Percentiles rank a stretch among this genome's conserved stretches.
Conservation (phyloP, 1,140 invertebrate genomes). For the Callitettix versicolor region DNA sequence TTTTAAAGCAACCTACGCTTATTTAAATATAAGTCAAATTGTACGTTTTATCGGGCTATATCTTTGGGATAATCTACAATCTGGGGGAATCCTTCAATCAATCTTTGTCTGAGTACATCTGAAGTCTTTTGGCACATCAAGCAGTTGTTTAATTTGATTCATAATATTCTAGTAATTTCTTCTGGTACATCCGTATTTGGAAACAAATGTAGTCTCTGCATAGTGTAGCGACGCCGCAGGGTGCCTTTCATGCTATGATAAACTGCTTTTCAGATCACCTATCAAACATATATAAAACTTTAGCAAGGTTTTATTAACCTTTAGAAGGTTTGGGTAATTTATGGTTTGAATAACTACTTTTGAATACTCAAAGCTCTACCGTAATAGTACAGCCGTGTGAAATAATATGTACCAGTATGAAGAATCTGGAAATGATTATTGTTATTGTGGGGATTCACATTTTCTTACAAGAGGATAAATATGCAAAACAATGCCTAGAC, state of each 20-base stretch:
- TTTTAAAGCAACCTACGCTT: no score
- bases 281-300: conserved; percentile 26
- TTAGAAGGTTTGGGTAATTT: no score
- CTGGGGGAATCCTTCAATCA: conserved; percentile 68
- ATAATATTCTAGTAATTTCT: conserved; percentile 68
- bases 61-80: conserved; percentile 74
- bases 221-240: conserved; percentile 62
- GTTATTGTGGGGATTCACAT: no score
- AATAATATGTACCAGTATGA: no score
- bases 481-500: no score
- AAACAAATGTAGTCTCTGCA: conserved; percentile 78
- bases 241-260: conserved; percentile 65
- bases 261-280: conserved; percentile 79
- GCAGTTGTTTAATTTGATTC: conserved; percentile 72
- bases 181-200: conserved; percentile 66
- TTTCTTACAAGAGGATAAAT: no score
- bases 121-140: conserved; percentile 62
- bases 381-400: no score
- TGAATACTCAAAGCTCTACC: no score
- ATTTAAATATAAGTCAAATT: no score
- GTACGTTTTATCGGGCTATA: conserved; percentile 34
- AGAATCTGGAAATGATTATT: no score
- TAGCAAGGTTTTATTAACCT: no score
- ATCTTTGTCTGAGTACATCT: conserved; percentile 74
- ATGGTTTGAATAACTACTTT: no score